These are phyloP conservation scores for Drosophila macrothrix DNA, from an alignment of 2,888 invertebrate genomes.

Conservation along the genomic window DNA sequence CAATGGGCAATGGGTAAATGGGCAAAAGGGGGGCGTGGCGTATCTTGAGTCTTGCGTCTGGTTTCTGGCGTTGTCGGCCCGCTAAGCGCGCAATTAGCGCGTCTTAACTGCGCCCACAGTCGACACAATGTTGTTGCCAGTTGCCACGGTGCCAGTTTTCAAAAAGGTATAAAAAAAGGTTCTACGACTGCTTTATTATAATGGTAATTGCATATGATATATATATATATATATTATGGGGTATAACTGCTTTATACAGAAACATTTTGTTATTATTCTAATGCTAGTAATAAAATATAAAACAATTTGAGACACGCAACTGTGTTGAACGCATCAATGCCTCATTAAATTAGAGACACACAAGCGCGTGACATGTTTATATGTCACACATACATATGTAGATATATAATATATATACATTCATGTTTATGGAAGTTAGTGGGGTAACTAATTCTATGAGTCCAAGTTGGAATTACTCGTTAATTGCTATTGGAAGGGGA, in stretches of 20 bases:
- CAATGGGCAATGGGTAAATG: background rate
- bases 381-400: background rate
- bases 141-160: conserved; percentile 8
- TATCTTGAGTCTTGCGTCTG: conserved; percentile 2
- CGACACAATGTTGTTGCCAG: conserved; percentile 13
- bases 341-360: conserved; percentile 58
- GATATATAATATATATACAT: background rate
- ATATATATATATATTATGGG: conserved; percentile 7
- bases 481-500: conserved; percentile 55
- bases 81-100: conserved; percentile 73
- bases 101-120: conserved; percentile 50
- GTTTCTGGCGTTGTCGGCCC: conserved; percentile 29
- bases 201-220: conserved; percentile 34
- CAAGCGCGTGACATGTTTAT: conserved; percentile 58
- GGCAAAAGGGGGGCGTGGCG: background rate
- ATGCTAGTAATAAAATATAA: conserved; percentile 69
- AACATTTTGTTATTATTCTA: conserved; percentile 45
- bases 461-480: conserved; percentile 7
- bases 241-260: conserved; percentile 22
- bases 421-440: background rate
- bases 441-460: conserved; percentile 9
- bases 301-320: conserved; percentile 72
- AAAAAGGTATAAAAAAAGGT: background rate
- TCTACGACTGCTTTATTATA: conserved; percentile 24
- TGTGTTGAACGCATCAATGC: conserved; percentile 69